These are phyloP conservation scores for Hylia prasina DNA, from an alignment of 2,113 vertebrate species.

Conservation along the genomic window DNA sequence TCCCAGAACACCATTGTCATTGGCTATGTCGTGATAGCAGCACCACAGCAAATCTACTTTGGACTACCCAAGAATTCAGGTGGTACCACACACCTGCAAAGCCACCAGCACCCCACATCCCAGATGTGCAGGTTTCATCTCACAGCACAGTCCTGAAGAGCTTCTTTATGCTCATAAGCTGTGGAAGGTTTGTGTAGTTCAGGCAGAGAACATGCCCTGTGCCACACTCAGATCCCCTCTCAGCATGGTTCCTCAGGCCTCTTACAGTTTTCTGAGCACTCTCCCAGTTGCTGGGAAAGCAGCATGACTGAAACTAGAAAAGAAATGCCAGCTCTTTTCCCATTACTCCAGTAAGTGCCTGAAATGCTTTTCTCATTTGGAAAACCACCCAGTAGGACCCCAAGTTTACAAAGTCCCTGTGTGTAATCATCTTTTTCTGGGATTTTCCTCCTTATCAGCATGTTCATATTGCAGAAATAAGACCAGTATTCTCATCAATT, in stretches of 20 bases:
- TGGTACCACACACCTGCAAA: background rate
- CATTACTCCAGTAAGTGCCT: background rate
- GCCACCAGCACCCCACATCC: background rate
- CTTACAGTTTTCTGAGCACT: background rate
- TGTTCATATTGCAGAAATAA: background rate
- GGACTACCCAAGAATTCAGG: background rate
- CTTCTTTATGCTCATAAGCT: background rate
- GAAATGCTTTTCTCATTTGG: background rate
- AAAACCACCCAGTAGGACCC: background rate
- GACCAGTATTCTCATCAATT: background rate
- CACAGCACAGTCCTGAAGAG: background rate
- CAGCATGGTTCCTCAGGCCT: background rate
- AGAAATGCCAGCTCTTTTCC: background rate
- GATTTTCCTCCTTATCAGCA: background rate
- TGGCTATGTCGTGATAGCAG: background rate
- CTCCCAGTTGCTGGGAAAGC: background rate
- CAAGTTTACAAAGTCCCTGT: background rate
- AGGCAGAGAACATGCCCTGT: background rate
- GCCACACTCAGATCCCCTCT: background rate
- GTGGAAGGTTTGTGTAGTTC: background rate
- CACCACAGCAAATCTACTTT: too few relatives aligned
- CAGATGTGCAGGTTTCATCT: background rate
- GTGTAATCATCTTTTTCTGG: background rate
- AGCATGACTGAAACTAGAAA: background rate
- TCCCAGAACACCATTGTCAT: background rate